Evolutionary conservation across 2,888 invertebrate genomes (phyloP).

Genomic region (Norana najaformis): DNA sequence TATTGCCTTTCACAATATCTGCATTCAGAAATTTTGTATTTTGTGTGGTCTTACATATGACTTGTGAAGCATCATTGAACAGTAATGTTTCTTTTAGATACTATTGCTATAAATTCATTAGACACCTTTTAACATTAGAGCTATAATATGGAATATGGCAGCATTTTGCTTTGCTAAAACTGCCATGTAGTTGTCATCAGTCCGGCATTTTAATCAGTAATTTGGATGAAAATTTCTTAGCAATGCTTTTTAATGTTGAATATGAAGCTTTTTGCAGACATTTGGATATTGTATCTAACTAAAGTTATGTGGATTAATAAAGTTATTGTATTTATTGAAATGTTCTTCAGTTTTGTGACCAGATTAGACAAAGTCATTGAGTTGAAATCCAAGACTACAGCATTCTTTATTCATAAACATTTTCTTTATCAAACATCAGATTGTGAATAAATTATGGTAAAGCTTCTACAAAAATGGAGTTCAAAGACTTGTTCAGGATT

Average conservation of each 20-base stretch:
- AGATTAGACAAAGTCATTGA: neutral
- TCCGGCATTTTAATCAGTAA: neutral
- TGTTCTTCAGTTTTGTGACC: neutral
- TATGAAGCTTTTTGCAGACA: neutral
- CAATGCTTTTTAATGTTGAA: conserved; percentile 13
- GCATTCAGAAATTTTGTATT: neutral
- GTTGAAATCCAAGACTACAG: too few relatives aligned
- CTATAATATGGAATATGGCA: conserved; percentile 6
- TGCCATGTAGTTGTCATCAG: neutral
- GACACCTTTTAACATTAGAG: neutral
- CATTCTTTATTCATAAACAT: conserved; percentile 1
- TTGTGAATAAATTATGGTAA: conserved; percentile 9
- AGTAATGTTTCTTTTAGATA: neutral
- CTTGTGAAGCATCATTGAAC: neutral
- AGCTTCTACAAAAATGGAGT: neutral
- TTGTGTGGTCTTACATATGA: neutral
- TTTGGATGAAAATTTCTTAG: neutral
- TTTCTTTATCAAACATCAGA: conserved; percentile 5
- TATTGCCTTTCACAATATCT: neutral
- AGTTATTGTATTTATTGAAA: neutral
- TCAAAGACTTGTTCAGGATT: neutral
- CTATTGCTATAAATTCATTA: neutral
- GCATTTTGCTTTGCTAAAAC: conserved; percentile 9
- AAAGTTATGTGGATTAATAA: neutral
- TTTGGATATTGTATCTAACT: conserved; percentile 5